Conservation (phyloP, 2,113 vertebrate species). For the Salvator merianae region DNA sequence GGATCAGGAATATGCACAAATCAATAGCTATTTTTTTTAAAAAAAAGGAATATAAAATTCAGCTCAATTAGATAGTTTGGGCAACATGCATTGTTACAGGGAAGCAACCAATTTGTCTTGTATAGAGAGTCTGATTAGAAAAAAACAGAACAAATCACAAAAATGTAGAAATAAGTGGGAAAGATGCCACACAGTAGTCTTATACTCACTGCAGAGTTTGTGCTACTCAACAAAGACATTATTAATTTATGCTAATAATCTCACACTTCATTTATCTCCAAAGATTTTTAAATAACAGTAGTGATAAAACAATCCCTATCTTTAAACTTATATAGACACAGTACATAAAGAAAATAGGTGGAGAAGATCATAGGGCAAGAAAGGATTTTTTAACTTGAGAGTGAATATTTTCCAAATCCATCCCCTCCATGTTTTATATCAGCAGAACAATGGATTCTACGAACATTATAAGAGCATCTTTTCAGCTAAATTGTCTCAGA, state of each 20-base stretch:
- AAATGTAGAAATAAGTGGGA: too few relatives aligned
- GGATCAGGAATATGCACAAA: background rate
- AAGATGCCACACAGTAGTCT: too few relatives aligned
- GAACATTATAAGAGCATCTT: background rate
- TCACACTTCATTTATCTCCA: too few relatives aligned
- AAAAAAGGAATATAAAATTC: background rate
- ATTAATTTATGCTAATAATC: too few relatives aligned
- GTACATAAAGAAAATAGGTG: too few relatives aligned
- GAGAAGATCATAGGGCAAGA: too few relatives aligned
- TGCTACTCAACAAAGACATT: too few relatives aligned
- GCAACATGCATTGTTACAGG: background rate
- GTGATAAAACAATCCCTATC: too few relatives aligned
- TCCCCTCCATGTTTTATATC: conserved; percentile 10
- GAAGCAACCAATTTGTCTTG: background rate
- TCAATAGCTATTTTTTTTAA: background rate
- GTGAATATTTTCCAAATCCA: background rate
- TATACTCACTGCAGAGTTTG: too few relatives aligned
- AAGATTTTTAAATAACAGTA: too few relatives aligned
- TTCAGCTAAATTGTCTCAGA: background rate
- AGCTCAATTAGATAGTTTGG: background rate
- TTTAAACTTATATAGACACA: too few relatives aligned
- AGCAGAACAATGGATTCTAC: conserved; percentile 6
- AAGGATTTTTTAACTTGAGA: background rate
- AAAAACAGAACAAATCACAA: background rate
- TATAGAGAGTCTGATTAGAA: background rate